These are phyloP conservation scores for Cheirogaleus medius DNA, from an alignment of 2,113 vertebrate genomes.

Conservation along the genomic window DNA sequence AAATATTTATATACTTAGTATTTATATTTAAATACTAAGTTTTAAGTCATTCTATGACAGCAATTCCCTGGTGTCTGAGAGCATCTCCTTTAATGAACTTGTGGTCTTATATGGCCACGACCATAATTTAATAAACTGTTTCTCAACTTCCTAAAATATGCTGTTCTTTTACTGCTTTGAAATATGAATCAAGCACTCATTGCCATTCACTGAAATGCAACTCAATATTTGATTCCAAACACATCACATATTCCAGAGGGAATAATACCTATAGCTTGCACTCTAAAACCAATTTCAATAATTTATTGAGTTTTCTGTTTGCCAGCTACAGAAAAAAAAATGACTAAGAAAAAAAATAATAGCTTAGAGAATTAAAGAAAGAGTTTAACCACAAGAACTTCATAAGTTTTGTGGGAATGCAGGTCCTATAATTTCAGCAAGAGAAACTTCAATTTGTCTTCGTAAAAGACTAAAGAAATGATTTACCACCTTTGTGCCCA, in stretches of 20 bases:
- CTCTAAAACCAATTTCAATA: constrained; percentile 28
- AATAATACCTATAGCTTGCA: not conserved
- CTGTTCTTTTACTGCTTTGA: not conserved
- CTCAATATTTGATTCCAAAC: constrained; percentile 4
- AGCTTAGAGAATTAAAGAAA: not conserved
- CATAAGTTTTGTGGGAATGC: not conserved
- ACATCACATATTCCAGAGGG: not conserved
- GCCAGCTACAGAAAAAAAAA: not conserved
- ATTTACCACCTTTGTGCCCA: not conserved
- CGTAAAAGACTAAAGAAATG: not conserved
- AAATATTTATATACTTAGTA: not conserved
- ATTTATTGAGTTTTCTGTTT: constrained; percentile 1
- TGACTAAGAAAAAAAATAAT: not conserved
- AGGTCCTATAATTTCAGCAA: not conserved
- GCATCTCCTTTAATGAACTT: not conserved
- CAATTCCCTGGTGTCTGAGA: not conserved
- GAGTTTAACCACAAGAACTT: not conserved
- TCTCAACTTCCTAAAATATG: constrained; percentile 25
- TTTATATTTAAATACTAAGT: too few species aligned
- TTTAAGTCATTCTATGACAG: not conserved
- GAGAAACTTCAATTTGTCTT: not conserved
- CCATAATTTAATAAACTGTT: not conserved
- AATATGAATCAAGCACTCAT: not conserved
- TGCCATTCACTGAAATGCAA: not conserved
- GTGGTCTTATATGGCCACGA: not conserved